phyloP scores from a whole-genome alignment of 2,888 invertebrate genomes.

The Microctonus brassicae region DNA sequence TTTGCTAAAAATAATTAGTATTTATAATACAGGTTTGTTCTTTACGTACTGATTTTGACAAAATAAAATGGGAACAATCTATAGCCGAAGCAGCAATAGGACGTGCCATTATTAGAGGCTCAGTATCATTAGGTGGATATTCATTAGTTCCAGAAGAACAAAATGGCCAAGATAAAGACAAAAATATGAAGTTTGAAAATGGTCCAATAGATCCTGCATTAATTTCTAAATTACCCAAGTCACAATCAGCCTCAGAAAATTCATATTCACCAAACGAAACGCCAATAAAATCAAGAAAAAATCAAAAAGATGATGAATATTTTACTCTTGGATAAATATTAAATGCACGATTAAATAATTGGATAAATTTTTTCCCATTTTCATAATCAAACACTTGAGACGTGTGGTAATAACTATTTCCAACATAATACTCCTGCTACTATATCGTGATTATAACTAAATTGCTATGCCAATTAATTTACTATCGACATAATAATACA shows the following conservation, averaged over 20 bases:
- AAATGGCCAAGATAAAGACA: conserved; percentile 6
- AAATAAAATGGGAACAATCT: conserved; percentile 43
- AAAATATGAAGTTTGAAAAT: conserved; percentile 18
- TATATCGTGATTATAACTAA: background rate
- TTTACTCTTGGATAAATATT: conserved; percentile 31
- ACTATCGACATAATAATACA: background rate
- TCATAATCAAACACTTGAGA: background rate
- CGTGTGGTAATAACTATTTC: background rate
- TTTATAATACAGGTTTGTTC: conserved; percentile 39
- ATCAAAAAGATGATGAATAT: conserved; percentile 24
- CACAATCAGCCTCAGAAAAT: conserved; percentile 14
- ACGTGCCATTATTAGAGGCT: conserved; percentile 47
- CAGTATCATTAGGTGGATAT: conserved; percentile 45
- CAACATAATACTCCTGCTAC: background rate
- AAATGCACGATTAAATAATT: background rate
- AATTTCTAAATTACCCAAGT: background rate
- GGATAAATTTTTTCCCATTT: background rate
- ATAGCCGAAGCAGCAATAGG: conserved; percentile 47
- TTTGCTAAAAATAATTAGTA: too few relatives aligned
- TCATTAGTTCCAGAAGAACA: conserved; percentile 39
- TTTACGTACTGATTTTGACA: conserved; percentile 42
- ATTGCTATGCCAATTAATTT: background rate
- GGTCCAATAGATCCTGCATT: background rate
- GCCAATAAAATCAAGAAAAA: conserved; percentile 1
- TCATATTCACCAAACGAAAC: background rate